Evolutionary conservation across 23 tunicate species (phyloP).

Genomic region (Trididemnum nubilum): DNA sequence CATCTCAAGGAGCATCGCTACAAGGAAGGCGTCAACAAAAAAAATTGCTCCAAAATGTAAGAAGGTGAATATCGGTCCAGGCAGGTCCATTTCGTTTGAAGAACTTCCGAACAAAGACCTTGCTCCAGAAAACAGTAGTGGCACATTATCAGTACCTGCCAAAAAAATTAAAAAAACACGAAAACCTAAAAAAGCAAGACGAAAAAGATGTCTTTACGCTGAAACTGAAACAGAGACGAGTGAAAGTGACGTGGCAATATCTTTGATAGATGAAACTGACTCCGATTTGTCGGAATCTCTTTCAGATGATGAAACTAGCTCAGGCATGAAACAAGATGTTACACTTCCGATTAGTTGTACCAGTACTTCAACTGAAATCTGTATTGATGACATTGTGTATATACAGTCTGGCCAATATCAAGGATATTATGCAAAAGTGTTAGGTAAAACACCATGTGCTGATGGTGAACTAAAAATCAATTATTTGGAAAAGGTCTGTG

Average conservation of each 20-base stretch:
- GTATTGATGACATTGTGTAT: background rate
- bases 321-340: too few relatives aligned
- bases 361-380: background rate
- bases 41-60: background rate
- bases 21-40: background rate
- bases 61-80: conserved; percentile 7
- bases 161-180: background rate
- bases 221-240: background rate
- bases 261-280: background rate
- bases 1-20: background rate
- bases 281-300: background rate
- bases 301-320: too few relatives aligned
- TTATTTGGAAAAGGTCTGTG: conserved; percentile 9
- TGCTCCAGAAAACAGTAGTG: background rate
- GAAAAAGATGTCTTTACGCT: background rate
- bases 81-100: conserved; percentile 6
- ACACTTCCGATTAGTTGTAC: background rate
- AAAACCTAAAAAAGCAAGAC: background rate
- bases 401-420: background rate
- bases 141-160: background rate
- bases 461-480: background rate
- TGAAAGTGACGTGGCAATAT: background rate
- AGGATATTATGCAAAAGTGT: background rate
- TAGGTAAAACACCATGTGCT: conserved; percentile 1
- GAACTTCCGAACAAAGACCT: background rate